Base-by-base conservation (phyloP, 2,113 vertebrate genomes). In the Ptilonorhynchus violaceus region DNA sequence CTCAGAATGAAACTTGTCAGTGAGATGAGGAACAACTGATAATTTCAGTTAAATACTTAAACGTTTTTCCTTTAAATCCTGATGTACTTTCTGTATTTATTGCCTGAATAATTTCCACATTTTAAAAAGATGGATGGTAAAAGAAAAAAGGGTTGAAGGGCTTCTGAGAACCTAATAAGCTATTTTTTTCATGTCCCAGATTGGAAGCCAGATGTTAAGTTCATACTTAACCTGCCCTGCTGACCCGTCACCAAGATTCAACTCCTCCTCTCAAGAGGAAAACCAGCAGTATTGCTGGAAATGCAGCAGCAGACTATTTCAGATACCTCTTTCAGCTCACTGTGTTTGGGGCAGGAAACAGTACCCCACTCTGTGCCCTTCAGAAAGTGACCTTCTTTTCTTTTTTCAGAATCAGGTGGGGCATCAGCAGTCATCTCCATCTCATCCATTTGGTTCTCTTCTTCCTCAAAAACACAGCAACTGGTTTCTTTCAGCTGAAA, bases 301-400 rank as follows among this genome's bases (percentile, higher is more conserved):
- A 93, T 30, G 52, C 33, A 59, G 39, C 31, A 21, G 23, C 19
- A 78, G 47, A 72, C 27, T 66, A 88, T 42, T 93, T 89, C 92
- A 69, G 28, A 88, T 98, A 99, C 99, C 99, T 99, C 98, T 41
- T 98, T 98, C 93, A 98, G 97, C 92, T 98, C 97, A 0, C 97
- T 98, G 95, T 97, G 97, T 84, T 97, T 97, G 7, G 96, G 58
- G 75, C 83, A 97, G 72, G 94, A 44, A 98, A 79, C 96, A 97
- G 5, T 93, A 97, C 28, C 94, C 98, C 76, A 96, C 64, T 86
- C 98, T 11, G 92, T 97, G 37, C 35, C 95, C 33, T 97, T 98
- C 96, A 95, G 96, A 31, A 97, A 98, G 97, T 96, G 96, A 63
- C 95, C 95, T 94, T 98, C 98, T 80, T 98, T 95, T 95, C 98